Evolutionary conservation across 1,140 invertebrate genomes (phyloP).

Genomic region (Cherax destructor): DNA sequence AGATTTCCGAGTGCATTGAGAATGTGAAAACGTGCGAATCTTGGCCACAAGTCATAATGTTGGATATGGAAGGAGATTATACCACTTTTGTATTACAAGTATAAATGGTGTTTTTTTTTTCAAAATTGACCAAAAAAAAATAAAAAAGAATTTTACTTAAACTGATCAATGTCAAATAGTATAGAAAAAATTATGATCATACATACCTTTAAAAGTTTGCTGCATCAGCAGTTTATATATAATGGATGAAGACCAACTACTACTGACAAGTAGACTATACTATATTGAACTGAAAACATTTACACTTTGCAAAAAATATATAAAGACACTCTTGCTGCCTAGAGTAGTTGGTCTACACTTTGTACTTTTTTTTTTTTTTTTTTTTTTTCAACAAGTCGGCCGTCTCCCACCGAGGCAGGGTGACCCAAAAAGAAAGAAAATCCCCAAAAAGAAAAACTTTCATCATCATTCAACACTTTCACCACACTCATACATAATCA

Average conservation of each 20-base stretch:
- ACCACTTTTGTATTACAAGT: slow-evolving; percentile 20
- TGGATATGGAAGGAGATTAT: slow-evolving; percentile 3
- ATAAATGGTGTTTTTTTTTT: slow-evolving; percentile 17
- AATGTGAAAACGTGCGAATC: background rate
- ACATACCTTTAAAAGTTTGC: slow-evolving; percentile 48
- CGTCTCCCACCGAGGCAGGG: too few relatives aligned
- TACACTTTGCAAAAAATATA: slow-evolving; percentile 36
- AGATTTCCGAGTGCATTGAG: background rate
- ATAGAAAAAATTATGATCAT: slow-evolving; percentile 18
- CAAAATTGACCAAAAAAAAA: slow-evolving; percentile 15
- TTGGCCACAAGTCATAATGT: background rate
- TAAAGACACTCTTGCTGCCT: background rate
- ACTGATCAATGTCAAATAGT: slow-evolving; percentile 17
- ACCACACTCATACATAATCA: too few relatives aligned
- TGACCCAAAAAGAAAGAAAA: too few relatives aligned
- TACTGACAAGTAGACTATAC: background rate
- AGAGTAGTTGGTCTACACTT: slow-evolving; percentile 41
- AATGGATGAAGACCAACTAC: slow-evolving; percentile 45
- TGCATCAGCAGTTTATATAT: slow-evolving; percentile 44
- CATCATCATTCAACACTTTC: too few relatives aligned
- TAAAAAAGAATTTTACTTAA: too few relatives aligned
- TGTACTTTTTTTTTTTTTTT: too few relatives aligned
- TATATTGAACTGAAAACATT: slow-evolving; percentile 19
- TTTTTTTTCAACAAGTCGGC: too few relatives aligned
- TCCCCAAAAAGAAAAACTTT: too few relatives aligned